Conservation (phyloP, 2,888 invertebrate species). For the Tridacna crocea region DNA sequence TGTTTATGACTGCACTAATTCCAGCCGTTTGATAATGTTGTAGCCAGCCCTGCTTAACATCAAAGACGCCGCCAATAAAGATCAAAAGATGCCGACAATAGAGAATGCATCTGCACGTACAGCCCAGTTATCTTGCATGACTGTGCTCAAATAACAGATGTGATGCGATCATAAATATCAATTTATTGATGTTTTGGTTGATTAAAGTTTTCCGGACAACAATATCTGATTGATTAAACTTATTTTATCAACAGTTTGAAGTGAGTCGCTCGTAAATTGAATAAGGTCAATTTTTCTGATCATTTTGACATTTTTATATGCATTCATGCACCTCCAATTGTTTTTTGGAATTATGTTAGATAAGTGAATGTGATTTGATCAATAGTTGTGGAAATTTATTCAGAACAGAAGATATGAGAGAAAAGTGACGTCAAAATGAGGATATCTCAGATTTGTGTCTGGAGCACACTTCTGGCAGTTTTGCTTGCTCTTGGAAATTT, state of each 20-base stretch:
- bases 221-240: no score
- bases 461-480: slow-evolving; percentile 54
- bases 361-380: not conserved
- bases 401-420: not conserved
- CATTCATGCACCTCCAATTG: no score
- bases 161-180: not conserved
- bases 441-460: slow-evolving; percentile 57
- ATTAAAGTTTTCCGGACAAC: not conserved
- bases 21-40: slow-evolving; percentile 7
- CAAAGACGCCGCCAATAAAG: slow-evolving; percentile 41
- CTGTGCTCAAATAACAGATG: slow-evolving; percentile 13
- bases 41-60: slow-evolving; percentile 18
- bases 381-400: not conserved
- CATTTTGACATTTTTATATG: no score
- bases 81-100: slow-evolving; percentile 53
- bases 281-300: no score
- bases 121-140: slow-evolving; percentile 14
- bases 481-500: slow-evolving; percentile 36
- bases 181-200: slow-evolving; percentile 7
- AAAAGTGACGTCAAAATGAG: slow-evolving; percentile 40
- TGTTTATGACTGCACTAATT: slow-evolving; percentile 1
- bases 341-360: no score
- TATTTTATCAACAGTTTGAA: no score
- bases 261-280: no score
- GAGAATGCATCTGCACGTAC: slow-evolving; percentile 20